phyloP scores from a whole-genome alignment of 2,888 invertebrate species.

The Gryllus longicercus region DNA sequence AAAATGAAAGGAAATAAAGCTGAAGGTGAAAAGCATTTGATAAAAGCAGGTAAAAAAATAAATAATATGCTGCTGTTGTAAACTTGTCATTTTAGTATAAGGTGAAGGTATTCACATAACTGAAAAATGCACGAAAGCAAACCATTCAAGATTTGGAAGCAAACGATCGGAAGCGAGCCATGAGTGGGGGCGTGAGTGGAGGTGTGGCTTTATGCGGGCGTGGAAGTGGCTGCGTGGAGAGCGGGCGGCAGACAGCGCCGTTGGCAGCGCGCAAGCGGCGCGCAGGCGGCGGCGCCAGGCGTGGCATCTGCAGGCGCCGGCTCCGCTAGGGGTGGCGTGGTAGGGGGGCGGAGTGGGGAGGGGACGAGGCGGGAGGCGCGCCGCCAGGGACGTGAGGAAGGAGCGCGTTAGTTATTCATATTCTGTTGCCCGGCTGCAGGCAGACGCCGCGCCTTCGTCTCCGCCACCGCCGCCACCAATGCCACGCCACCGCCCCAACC shows the following conservation, averaged over 20 bases:
- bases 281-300: background rate
- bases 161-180: no score
- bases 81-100: no score
- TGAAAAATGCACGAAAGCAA: no score
- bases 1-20: no score
- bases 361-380: background rate
- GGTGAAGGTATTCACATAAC: no score
- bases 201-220: no score
- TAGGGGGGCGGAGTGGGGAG: background rate
- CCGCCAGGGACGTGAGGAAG: background rate
- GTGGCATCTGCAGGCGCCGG: background rate
- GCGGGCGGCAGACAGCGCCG: background rate
- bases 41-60: no score
- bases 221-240: background rate
- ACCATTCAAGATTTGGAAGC: no score
- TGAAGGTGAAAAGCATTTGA: no score
- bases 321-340: background rate
- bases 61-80: no score
- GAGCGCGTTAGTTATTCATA: slow-evolving; percentile 17
- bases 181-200: no score
- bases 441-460: background rate
- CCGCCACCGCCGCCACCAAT: background rate
- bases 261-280: background rate
- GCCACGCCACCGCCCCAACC: no score
- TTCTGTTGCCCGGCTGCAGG: slow-evolving; percentile 4